Evolutionary conservation across 2,797 vertebrate genomes (phyloP), one percentile per base, ranked within the genome.

Genomic region (Girardinus metallicus): DNA sequence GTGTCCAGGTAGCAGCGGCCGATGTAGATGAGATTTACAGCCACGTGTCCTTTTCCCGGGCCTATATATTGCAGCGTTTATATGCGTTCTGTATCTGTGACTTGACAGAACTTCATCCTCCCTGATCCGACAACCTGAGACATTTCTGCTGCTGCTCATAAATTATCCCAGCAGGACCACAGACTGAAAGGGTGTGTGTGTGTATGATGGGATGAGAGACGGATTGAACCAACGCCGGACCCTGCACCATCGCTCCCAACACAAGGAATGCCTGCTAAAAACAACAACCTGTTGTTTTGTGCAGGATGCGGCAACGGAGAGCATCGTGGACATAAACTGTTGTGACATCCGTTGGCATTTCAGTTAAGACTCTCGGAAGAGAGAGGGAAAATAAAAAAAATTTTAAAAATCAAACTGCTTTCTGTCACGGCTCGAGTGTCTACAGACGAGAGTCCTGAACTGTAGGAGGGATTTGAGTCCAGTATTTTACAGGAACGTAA

Each of bases 31-130:
- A 74, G 79, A 86, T 87, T 87, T 82, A 84, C 79, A 79, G 85
- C 68, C 26, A 1, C 60, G 29, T 72, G 41, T 55, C 79, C 75
- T 71, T 75, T 53, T 26, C 57, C 60, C 74, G 34, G 46, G 41
- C 36, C 74, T 53, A 26, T 53, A 74, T 80, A 57, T 62, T 1
- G 34, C 53, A 41, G 36, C 71, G 53, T 53, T 73, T 60, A 21
- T 15, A 46, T 51, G 57, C 83, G 62, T 84, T 74, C 82, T 88
- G 85, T 84, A 89, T 90, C 81, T 71, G 68, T 43, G 64, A 12
- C 23, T n/a, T 29, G 68, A 71, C 41, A 71, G 41, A 71, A 71
- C 39, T 71, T 71, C 41, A 44, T 44, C 68, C 41, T 6, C 16
- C 26, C 5, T 43, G 68, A 71, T 44, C 41, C 12, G 26, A n/a